Conservation (phyloP, 2,113 vertebrate genomes). For the Psittacula cyanocephala region DNA sequence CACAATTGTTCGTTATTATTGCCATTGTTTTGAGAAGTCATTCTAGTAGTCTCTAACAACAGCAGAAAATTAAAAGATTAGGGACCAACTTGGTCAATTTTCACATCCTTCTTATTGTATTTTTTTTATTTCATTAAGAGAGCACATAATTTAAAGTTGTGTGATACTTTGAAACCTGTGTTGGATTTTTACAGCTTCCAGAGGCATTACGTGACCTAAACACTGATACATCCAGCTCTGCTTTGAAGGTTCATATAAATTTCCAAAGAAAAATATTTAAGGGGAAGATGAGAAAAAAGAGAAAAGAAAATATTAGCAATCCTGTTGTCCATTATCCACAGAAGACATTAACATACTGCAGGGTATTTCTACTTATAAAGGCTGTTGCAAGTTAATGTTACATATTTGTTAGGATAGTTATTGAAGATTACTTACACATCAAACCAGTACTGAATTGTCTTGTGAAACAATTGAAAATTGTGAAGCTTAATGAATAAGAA, state of each 20-base stretch:
- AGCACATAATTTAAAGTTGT: background rate
- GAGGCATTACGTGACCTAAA: background rate
- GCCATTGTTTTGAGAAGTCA: background rate
- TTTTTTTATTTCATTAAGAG: background rate
- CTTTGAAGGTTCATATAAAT: background rate
- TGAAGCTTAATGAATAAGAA: slow-evolving; percentile 24
- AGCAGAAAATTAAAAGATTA: background rate
- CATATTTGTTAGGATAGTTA: slow-evolving; percentile 46
- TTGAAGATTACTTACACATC: slow-evolving; percentile 15
- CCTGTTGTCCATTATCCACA: slow-evolving; percentile 3
- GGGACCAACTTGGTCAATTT: background rate
- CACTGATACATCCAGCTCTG: background rate
- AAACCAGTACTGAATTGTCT: slow-evolving; percentile 41
- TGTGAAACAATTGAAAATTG: background rate
- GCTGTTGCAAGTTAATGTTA: slow-evolving; percentile 16
- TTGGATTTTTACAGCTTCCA: background rate
- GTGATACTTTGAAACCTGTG: background rate
- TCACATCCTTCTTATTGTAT: background rate
- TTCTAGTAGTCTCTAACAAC: background rate
- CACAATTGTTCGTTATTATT: background rate
- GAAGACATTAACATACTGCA: background rate
- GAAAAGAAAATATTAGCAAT: slow-evolving; percentile 12
- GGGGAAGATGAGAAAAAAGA: background rate
- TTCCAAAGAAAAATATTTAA: background rate
- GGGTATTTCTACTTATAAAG: slow-evolving; percentile 28